These are phyloP conservation scores for Drosophila cracens DNA, from an alignment of 2,888 invertebrate genomes.

Conservation along the genomic window DNA sequence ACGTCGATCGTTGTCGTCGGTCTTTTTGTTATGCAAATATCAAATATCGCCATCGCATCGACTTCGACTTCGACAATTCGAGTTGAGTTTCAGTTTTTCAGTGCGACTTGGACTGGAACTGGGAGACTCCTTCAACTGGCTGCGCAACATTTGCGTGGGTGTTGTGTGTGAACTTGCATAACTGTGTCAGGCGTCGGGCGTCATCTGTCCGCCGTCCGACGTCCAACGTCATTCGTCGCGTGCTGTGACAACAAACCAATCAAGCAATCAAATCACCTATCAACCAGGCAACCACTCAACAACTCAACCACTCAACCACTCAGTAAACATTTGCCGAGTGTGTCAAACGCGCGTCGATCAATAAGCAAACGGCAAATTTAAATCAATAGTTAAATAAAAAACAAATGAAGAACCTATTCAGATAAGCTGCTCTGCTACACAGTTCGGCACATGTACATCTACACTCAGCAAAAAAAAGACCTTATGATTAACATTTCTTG, in stretches of 20 bases:
- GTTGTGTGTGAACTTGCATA: conserved; percentile 74
- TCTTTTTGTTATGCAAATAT: conserved; percentile 63
- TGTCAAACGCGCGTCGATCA: conserved; percentile 74
- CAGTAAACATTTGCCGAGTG: conserved; percentile 77
- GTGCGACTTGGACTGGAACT: conserved; percentile 2
- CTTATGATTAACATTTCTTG: background rate
- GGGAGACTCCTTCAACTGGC: conserved; percentile 40
- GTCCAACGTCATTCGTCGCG: conserved; percentile 24
- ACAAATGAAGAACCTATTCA: conserved; percentile 5
- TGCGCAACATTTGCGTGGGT: conserved; percentile 65
- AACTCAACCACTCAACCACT: conserved; percentile 11
- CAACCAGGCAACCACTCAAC: conserved; percentile 25
- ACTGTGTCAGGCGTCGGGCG: conserved; percentile 65
- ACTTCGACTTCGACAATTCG: conserved; percentile 14
- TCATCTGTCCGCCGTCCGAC: conserved; percentile 49
- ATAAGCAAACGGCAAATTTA: conserved; percentile 53
- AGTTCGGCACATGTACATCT: background rate
- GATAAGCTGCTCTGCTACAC: conserved; percentile 33
- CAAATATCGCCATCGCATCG: conserved; percentile 30
- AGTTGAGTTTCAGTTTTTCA: conserved; percentile 34
- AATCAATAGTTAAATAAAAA: conserved; percentile 60
- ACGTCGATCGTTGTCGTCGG: conserved; percentile 19
- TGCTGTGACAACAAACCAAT: conserved; percentile 61
- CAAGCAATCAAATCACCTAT: conserved; percentile 17
- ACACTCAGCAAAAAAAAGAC: background rate